Evolutionary conservation across 2,888 invertebrate genomes (phyloP), one percentile per base, ranked within the genome.

Genomic region (Spatulosminthurus flaviceps): DNA sequence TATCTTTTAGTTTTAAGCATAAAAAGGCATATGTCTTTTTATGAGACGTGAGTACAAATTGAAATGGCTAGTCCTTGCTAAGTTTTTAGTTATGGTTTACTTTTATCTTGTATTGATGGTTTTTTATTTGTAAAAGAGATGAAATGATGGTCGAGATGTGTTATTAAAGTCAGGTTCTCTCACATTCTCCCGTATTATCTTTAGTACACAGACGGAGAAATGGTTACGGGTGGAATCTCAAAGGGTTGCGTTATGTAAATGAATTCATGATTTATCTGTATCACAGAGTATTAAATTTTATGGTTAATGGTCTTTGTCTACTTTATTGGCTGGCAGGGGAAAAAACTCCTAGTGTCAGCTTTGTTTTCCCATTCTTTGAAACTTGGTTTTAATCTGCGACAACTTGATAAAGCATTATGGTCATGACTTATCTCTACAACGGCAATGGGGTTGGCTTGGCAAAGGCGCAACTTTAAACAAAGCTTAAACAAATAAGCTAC

Each of bases 191-290:
- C 2, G n/a, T n/a, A 51, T 51, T 51, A 51, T 51, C 51, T 51
- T 19, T 51, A 19, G 51, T 51, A 2, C 1, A n/a, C 51, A 13
- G 51, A 51, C 51, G n/a, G 51, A 11, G 51, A 2, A 51, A n/a
- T 51, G 1, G 51, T 51, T 34, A 51, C n/a, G n/a, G n/a, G n/a
- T 41, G 51, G 16, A 51, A 51, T 51, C 5, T 34, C 34, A 51
- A 51, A 51, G n/a, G 51, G n/a, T n/a, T 2, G 51, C 51, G n/a
- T n/a, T 51, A n/a, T 51, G 64, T 7, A 22, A 64, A 64, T 64
- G 64, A 64, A 75, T 71, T 69, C 81, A 80, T 81, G 81, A 81
- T 80, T 81, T 81, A 81, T 81, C 80, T 81, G 51, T 77, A 81
- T 79, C 76, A 66, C 24, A 70, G 43, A 43, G 71, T 71, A 77